Evolutionary conservation across 2,888 invertebrate genomes (phyloP).

Genomic region (Strigamia maritima): DNA sequence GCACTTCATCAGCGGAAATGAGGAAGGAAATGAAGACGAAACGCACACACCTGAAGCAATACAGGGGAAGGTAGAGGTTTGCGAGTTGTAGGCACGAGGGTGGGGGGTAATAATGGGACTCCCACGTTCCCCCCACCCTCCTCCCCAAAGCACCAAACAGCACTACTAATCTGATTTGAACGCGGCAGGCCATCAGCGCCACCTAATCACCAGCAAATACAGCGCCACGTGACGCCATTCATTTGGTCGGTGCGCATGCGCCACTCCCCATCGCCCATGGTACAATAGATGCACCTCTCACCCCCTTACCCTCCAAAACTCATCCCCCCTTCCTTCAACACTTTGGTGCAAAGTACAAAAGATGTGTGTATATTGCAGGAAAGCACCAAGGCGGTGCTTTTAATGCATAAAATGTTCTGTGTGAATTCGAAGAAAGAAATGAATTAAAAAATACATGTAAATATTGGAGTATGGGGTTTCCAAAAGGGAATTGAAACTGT

Average conservation of each 20-base stretch:
- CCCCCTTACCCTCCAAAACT: not conserved
- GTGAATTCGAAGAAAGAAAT: not conserved
- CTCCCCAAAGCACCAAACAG: slow-evolving; percentile 1
- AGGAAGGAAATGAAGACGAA: slow-evolving; percentile 19
- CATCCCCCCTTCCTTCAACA: not conserved
- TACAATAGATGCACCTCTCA: slow-evolving; percentile 1
- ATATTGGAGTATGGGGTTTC: not conserved
- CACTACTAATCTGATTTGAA: slow-evolving; percentile 23
- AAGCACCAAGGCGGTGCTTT: slow-evolving; percentile 23
- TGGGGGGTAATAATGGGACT: not conserved
- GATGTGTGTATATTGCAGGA: not conserved
- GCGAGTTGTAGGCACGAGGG: not conserved
- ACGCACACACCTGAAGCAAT: slow-evolving; percentile 18
- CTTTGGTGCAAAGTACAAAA: slow-evolving; percentile 1
- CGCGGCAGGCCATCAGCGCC: slow-evolving; percentile 23
- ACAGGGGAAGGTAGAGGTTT: slow-evolving; percentile 2
- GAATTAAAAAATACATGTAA: not conserved
- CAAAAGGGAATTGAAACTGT: not conserved
- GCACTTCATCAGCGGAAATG: slow-evolving; percentile 19
- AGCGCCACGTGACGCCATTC: slow-evolving; percentile 23
- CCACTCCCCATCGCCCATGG: slow-evolving; percentile 4
- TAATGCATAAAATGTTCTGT: not conserved
- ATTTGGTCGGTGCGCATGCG: slow-evolving; percentile 12
- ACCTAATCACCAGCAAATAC: slow-evolving; percentile 23
- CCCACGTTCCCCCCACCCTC: not conserved